Percentiles rank a stretch among this genome's conserved stretches.
Evolutionary conservation across 2,113 vertebrate genomes (phyloP).

Genomic region (Leucoraja erinaceus): DNA sequence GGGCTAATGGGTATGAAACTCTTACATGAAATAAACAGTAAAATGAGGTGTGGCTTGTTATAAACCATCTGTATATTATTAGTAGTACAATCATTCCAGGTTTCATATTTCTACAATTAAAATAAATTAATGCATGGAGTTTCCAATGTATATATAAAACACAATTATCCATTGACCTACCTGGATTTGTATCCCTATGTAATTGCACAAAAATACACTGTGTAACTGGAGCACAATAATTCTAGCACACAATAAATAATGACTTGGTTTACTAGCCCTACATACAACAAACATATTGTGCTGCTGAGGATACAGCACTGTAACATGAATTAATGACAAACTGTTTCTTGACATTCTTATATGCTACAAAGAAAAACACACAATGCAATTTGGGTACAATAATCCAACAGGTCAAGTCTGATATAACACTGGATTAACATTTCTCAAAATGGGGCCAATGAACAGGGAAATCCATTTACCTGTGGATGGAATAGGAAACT

Average conservation of each 20-base stretch:
- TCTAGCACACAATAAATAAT: neutral
- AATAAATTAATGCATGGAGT: neutral
- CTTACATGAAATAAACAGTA: neutral
- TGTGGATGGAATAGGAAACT: conserved; percentile 97
- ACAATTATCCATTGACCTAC: neutral
- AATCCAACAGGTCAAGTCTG: neutral
- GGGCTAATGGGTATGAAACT: no score
- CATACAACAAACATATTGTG: neutral
- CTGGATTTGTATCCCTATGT: neutral
- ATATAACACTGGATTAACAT: neutral
- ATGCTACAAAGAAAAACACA: neutral
- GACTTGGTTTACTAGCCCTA: neutral
- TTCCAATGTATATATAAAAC: neutral
- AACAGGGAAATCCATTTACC: conserved; percentile 57
- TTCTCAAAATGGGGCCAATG: neutral
- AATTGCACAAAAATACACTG: neutral
- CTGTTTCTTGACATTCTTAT: neutral
- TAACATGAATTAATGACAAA: neutral
- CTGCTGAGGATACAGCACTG: neutral
- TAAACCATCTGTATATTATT: no score
- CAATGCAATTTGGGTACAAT: neutral
- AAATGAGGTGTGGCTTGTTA: no score
- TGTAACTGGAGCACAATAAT: neutral
- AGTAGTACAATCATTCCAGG: neutral
- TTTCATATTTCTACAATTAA: neutral